Base-by-base conservation (phyloP, 1,140 invertebrate genomes). In the Anthonomus grandis region DNA sequence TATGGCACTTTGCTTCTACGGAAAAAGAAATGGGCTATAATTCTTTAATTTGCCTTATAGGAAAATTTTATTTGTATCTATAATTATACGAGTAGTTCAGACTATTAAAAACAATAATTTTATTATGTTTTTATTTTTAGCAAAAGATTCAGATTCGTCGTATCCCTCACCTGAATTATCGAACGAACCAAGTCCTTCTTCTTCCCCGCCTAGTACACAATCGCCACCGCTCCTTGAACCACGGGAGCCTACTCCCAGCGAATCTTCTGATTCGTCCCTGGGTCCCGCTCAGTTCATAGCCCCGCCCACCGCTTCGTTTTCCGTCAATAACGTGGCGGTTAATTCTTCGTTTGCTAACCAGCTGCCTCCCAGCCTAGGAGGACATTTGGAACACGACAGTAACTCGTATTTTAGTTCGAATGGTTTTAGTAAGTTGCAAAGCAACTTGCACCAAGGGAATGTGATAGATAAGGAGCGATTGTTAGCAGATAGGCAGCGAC, bases 341-440 rank as follows among this genome's bases (percentile, higher is more conserved):
- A 44, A 12, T 15, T n/a, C 38, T 13, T 34, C 55, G 37, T 50
- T 57, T 15, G 13, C 47, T 3, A 24, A 37, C n/a, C 49, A 57
- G 36, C 25, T 57, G 38, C 46, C 55, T 12, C 24, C 45, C 15
- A 50, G 31, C 45, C 38, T 57, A 17, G 36, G 42, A 15, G 55
- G 55, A 18, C 36, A 27, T 15, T 21, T 17, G 4, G 6, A n/a
- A 1, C 46, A 57, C 5, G 55, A 57, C 17, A 50, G 45, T 37
- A 45, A 55, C 25, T 57, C 55, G 8, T 57, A 57, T 31, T 57
- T 57, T 25, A 57, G 55, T 36, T 57, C 55, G 2, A 57, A 47
- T 23, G 55, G 55, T 5, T 57, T 57, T 24, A 50, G 19, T 15
- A 56, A 56, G 17, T n/a, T 56, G n/a, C 54, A 56, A 19, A 38